phyloP scores from a whole-genome alignment of 2,113 vertebrate genomes.

The Macquaria ambigua region DNA sequence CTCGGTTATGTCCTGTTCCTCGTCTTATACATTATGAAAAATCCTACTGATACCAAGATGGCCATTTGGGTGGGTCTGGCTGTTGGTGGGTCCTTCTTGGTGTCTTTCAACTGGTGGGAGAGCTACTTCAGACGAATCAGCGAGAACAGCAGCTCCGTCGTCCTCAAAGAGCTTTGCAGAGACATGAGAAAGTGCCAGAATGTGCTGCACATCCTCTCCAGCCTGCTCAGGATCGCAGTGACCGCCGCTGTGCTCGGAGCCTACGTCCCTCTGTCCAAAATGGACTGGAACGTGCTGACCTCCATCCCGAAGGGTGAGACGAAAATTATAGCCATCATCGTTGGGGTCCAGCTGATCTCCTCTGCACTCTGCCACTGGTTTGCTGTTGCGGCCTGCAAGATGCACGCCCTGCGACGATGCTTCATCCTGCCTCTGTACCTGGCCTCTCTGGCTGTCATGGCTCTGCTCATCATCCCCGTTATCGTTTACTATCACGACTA shows the following conservation, averaged over 20 bases:
- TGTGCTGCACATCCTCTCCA: constrained; percentile 71
- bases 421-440: constrained; percentile 81
- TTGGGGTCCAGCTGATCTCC: constrained; percentile 76
- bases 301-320: constrained; percentile 46
- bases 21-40: constrained; percentile 49
- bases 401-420: constrained; percentile 78
- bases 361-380: constrained; percentile 83
- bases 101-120: constrained; percentile 83
- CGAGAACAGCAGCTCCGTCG: neutral
- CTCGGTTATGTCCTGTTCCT: constrained; percentile 71
- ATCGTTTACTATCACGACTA: constrained; percentile 32
- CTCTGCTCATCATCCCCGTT: constrained; percentile 57
- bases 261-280: constrained; percentile 63
- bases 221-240: constrained; percentile 69
- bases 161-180: constrained; percentile 47
- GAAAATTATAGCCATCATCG: constrained; percentile 53
- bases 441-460: constrained; percentile 72
- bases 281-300: constrained; percentile 66
- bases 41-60: constrained; percentile 7
- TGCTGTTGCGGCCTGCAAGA: constrained; percentile 81
- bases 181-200: constrained; percentile 69
- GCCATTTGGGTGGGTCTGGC: constrained; percentile 66
- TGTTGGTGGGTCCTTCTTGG: constrained; percentile 67
- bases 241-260: constrained; percentile 73
- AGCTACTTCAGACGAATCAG: constrained; percentile 71